A percentile compares a stretch with the other conserved stretches of the same genome.
Conservation (phyloP, 2,113 vertebrate species). For the Cynopterus brachyotis region DNA sequence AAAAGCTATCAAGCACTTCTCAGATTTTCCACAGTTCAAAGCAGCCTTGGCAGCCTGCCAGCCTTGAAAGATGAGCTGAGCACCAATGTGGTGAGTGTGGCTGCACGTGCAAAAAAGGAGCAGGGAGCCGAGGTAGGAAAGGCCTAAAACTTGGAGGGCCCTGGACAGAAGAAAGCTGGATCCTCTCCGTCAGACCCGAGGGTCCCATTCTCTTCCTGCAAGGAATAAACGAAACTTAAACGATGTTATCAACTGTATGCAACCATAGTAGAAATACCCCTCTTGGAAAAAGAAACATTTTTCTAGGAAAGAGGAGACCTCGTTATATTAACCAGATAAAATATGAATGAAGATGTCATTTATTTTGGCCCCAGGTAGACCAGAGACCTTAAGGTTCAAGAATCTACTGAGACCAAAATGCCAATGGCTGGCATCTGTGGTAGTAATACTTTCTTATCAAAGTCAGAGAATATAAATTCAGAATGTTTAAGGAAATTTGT, state of each 20-base stretch:
- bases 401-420: neutral
- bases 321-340: neutral
- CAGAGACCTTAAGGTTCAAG: neutral
- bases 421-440: neutral
- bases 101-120: neutral
- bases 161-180: neutral
- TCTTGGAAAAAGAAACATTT: neutral
- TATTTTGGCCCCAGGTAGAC: neutral
- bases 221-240: neutral
- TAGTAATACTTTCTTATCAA: neutral
- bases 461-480: neutral
- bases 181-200: neutral
- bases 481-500: neutral
- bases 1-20: conserved; percentile 60
- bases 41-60: conserved; percentile 40
- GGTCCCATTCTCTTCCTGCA: neutral
- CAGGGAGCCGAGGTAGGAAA: neutral
- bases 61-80: conserved; percentile 14
- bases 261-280: neutral
- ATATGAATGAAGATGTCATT: neutral
- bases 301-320: neutral
- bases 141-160: neutral
- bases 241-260: neutral
- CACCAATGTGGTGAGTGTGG: conserved; percentile 19
- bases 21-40: conserved; percentile 64